Evolutionary conservation across 1,140 invertebrate genomes (phyloP), one percentile per base, ranked within the genome.

Genomic region (Asobara japonica): DNA sequence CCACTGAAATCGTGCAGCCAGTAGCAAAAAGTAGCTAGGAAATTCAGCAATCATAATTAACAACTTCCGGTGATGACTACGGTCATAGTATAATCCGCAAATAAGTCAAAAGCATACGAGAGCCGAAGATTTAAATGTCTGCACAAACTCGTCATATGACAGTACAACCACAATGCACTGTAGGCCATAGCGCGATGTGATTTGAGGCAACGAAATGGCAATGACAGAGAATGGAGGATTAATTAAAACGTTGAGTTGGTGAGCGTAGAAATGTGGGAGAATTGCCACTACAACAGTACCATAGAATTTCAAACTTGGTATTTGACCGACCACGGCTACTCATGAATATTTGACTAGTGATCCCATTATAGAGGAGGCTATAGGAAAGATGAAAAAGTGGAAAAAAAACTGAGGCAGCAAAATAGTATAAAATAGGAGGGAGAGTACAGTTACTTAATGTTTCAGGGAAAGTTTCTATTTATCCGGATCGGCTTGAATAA

Each of bases 391-490:
- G 8, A 51, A 20, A 36, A 11, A 51, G 18, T 51, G n/a, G 18
- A 51, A 51, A 51, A 38, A 38, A 10, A 38, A 8, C n/a, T 38
- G 7, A n/a, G 2, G 7, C n/a, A 38, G 36, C n/a, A 56, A 30
- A 61, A 36, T 20, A 33, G 33, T 33, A 3, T 25, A 36, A 69
- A 61, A 69, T 61, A 69, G 30, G 16, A 61, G 27, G 20, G 36
- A 69, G 48, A 30, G 20, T 18, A 56, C 20, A 30, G 78, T 84
- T 82, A 78, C 76, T 79, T 78, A 79, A 80, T 76, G 73, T 79
- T 80, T 78, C 77, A 78, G 77, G 75, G 78, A 82, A 82, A 79
- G 76, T 82, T 80, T 69, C 30, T 6, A 33, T 62, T 67, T 65
- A 18, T 67, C 31, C 2, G 65, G 31, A 11, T 27, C 29, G 29